Percentiles rank a stretch among this genome's conserved stretches.
These are phyloP conservation scores for Trichogramma evanescens DNA, from an alignment of 2,888 invertebrate species.

Conservation along the genomic window DNA sequence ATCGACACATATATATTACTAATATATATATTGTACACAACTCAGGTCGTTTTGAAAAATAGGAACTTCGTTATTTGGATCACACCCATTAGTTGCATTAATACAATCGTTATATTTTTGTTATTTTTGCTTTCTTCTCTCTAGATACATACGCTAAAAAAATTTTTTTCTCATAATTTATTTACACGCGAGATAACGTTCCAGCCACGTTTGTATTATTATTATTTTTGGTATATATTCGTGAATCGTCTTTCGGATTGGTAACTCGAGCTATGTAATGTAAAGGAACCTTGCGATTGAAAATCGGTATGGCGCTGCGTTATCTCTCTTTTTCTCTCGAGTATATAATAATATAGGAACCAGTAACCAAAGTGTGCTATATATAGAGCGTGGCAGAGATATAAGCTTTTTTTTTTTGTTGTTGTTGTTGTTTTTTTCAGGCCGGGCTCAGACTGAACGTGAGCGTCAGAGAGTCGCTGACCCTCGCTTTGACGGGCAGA, in stretches of 20 bases:
- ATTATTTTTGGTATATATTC: too few species aligned
- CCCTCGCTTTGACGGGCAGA: conserved; percentile 83
- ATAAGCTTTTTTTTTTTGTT: neutral
- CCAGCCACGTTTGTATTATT: too few species aligned
- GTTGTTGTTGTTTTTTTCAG: conserved; percentile 48
- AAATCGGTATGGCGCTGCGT: too few species aligned
- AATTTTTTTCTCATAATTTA: too few species aligned
- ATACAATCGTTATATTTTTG: conserved; percentile 17
- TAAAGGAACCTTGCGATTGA: too few species aligned
- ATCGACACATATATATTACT: too few species aligned
- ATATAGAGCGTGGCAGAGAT: conserved; percentile 26
- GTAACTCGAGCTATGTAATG: too few species aligned
- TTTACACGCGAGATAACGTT: too few species aligned
- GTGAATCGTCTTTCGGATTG: too few species aligned
- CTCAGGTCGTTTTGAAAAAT: conserved; percentile 29
- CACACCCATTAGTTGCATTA: conserved; percentile 32
- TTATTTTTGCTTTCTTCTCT: neutral
- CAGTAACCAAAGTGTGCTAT: conserved; percentile 32
- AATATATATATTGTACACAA: too few species aligned
- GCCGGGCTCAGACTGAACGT: conserved; percentile 92
- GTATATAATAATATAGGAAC: conserved; percentile 35
- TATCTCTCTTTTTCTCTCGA: neutral
- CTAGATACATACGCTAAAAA: too few species aligned
- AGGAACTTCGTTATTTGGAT: conserved; percentile 44
- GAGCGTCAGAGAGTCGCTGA: conserved; percentile 78